phyloP scores from a whole-genome alignment of 2,797 vertebrate species.

The Dryobates pubescens region DNA sequence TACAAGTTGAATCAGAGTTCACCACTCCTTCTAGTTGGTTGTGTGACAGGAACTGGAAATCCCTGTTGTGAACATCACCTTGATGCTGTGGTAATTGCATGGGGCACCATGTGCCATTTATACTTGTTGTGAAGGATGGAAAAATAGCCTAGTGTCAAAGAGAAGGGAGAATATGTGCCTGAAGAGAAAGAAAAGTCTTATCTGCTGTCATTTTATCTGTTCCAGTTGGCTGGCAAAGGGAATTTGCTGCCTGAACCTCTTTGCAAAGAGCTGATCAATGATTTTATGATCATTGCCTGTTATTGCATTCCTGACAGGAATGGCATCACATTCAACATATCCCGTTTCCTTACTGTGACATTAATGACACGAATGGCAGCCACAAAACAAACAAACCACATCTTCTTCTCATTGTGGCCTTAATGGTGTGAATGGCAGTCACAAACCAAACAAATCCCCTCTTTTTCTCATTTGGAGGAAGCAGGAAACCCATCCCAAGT shows the following conservation, averaged over 20 bases:
- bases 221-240: neutral
- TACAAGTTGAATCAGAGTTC: neutral
- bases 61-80: neutral
- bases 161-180: neutral
- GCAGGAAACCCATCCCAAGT: neutral
- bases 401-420: too few relatives aligned
- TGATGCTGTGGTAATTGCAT: accelerated
- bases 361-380: too few relatives aligned
- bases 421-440: too few relatives aligned
- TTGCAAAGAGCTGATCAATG: neutral
- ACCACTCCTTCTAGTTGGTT: neutral
- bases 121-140: neutral
- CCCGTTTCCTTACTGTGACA: too few relatives aligned
- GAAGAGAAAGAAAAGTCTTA: neutral
- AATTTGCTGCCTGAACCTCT: neutral
- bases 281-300: too few relatives aligned
- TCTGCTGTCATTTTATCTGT: neutral
- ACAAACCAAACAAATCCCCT: too few relatives aligned
- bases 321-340: too few relatives aligned
- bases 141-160: neutral
- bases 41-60: neutral
- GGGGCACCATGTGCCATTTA: accelerated
- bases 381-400: too few relatives aligned
- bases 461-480: neutral
- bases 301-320: neutral